Conservation (phyloP, 2,888 invertebrate genomes). For the Boloria selene region DNA sequence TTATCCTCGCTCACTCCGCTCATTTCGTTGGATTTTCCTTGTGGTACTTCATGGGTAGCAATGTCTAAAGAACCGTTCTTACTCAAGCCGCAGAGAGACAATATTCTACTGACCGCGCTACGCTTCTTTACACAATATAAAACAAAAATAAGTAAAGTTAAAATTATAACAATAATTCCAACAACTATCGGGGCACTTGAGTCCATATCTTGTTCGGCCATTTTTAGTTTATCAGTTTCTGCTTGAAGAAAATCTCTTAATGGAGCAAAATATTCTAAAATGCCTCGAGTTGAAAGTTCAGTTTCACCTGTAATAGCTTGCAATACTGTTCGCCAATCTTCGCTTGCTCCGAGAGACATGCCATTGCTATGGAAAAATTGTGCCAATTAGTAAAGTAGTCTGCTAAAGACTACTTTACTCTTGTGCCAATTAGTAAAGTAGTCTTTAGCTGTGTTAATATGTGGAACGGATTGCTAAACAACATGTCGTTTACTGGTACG, state of each 20-base stretch:
- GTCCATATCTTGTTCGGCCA: slow-evolving; percentile 60
- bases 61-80: slow-evolving; percentile 76
- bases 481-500: too few relatives aligned
- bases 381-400: background rate
- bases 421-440: background rate
- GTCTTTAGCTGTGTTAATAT: too few relatives aligned
- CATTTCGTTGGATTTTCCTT: slow-evolving; percentile 58
- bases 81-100: slow-evolving; percentile 66
- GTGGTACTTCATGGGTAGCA: slow-evolving; percentile 63
- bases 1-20: slow-evolving; percentile 71
- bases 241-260: slow-evolving; percentile 58
- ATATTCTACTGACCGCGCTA: slow-evolving; percentile 56
- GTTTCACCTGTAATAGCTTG: slow-evolving; percentile 69
- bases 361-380: slow-evolving; percentile 58
- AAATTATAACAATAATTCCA: slow-evolving; percentile 61
- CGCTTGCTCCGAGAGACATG: slow-evolving; percentile 73
- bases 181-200: slow-evolving; percentile 69
- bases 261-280: slow-evolving; percentile 66
- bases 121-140: slow-evolving; percentile 71
- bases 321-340: slow-evolving; percentile 72
- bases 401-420: too few relatives aligned
- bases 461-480: too few relatives aligned
- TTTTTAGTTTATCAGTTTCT: slow-evolving; percentile 58
- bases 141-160: slow-evolving; percentile 64
- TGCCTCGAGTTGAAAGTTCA: slow-evolving; percentile 67